Evolutionary conservation across 1,140 invertebrate species (phyloP).

Genomic region (Leguminivora glycinivorella): DNA sequence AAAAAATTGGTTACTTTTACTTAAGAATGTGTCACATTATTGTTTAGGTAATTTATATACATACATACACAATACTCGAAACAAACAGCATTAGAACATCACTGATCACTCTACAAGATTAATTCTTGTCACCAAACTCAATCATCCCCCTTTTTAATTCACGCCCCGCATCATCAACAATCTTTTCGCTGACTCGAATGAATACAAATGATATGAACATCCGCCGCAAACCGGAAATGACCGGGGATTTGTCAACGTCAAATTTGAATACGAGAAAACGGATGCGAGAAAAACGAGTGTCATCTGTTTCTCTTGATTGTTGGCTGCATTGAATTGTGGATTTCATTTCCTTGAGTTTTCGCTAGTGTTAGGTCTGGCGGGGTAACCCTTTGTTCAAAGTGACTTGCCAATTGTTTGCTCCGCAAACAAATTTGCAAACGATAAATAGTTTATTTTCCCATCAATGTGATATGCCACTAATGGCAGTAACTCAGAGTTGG

Average conservation of each 20-base stretch:
- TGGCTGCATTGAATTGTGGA: slow-evolving; percentile 23
- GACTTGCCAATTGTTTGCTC: slow-evolving; percentile 31
- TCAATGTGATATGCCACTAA: not conserved
- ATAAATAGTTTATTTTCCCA: slow-evolving; percentile 23
- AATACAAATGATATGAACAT: slow-evolving; percentile 74
- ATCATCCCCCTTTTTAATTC: slow-evolving; percentile 43
- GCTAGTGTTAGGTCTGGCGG: not conserved
- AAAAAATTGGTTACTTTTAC: no score
- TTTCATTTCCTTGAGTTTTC: slow-evolving; percentile 23
- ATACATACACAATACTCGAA: slow-evolving; percentile 8
- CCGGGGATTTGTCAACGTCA: slow-evolving; percentile 74
- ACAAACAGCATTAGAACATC: not conserved
- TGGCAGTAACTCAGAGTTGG: no score
- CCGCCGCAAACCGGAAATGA: slow-evolving; percentile 68
- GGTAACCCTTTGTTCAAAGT: slow-evolving; percentile 21
- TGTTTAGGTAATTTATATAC: no score
- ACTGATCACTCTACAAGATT: not conserved
- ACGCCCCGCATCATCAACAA: slow-evolving; percentile 41
- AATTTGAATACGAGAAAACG: slow-evolving; percentile 71
- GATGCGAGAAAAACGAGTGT: slow-evolving; percentile 68
- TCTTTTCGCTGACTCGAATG: slow-evolving; percentile 60
- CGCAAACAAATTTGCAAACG: slow-evolving; percentile 9
- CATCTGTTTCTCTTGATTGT: slow-evolving; percentile 51
- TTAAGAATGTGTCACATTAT: no score
- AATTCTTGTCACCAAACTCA: slow-evolving; percentile 17